Conservation (phyloP, 2,888 invertebrate species). For the Acanthosepion lycidas region DNA sequence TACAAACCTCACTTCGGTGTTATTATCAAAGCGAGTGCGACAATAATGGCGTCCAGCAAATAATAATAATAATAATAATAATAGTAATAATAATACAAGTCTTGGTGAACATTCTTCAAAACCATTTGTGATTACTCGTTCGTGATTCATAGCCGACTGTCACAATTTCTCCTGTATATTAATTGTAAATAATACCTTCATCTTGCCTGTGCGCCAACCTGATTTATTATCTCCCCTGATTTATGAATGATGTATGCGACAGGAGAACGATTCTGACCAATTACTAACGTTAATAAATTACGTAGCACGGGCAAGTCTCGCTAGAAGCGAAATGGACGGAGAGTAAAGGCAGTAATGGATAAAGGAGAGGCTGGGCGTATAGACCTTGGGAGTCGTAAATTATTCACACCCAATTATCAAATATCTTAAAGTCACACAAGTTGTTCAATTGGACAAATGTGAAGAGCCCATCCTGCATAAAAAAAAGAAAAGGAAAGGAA, state of each 20-base stretch:
- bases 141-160: slow-evolving; percentile 22
- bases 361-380: neutral
- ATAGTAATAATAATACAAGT: neutral
- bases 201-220: neutral
- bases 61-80: neutral
- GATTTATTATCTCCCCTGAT: slow-evolving; percentile 22
- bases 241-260: slow-evolving; percentile 22
- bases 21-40: neutral
- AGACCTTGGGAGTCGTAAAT: neutral
- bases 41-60: slow-evolving; percentile 33
- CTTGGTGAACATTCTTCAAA: neutral
- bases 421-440: slow-evolving; percentile 33
- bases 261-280: slow-evolving; percentile 22
- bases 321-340: neutral
- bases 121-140: neutral
- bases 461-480: neutral
- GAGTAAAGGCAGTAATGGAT: neutral
- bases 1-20: neutral
- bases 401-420: slow-evolving; percentile 33
- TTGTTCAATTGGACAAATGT: neutral
- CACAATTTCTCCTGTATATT: slow-evolving; percentile 23
- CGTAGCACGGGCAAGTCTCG: neutral
- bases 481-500: too few relatives aligned
- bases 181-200: slow-evolving; percentile 23
- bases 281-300: slow-evolving; percentile 13